Percentiles rank a stretch among this genome's conserved stretches.
Conservation (phyloP, 2,113 vertebrate genomes). For the Cavia aperea region DNA sequence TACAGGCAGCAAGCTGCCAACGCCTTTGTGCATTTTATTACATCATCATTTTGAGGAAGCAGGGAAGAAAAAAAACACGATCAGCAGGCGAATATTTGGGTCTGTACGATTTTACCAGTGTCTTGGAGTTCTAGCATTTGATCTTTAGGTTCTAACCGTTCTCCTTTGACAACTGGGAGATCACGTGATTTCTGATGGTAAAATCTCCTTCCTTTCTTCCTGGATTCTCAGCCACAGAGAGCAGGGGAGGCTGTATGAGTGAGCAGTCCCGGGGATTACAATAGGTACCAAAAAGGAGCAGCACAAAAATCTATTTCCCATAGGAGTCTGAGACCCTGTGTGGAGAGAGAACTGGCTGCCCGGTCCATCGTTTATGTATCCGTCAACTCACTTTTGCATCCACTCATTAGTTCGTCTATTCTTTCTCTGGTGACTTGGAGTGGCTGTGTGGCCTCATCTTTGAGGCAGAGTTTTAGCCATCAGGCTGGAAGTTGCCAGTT, state of each 20-base stretch:
- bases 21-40: not conserved
- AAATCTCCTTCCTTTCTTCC: too few relatives aligned
- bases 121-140: not conserved
- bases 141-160: not conserved
- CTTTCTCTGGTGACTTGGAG: not conserved
- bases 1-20: not conserved
- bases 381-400: accelerated
- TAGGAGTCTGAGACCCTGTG: accelerated
- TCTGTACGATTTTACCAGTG: not conserved
- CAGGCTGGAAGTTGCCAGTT: not conserved
- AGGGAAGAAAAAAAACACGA: not conserved
- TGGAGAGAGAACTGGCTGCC: not conserved
- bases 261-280: not conserved
- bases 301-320: not conserved
- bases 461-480: not conserved
- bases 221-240: not conserved
- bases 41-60: not conserved
- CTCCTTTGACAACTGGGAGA: not conserved
- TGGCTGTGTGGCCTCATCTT: not conserved
- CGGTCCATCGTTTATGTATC: accelerated
- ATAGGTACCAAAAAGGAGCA: not conserved
- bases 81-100: not conserved
- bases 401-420: accelerated
- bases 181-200: not conserved
- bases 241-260: accelerated